phyloP scores from a whole-genome alignment of 2,888 invertebrate genomes.

The Melanargia galathea region DNA sequence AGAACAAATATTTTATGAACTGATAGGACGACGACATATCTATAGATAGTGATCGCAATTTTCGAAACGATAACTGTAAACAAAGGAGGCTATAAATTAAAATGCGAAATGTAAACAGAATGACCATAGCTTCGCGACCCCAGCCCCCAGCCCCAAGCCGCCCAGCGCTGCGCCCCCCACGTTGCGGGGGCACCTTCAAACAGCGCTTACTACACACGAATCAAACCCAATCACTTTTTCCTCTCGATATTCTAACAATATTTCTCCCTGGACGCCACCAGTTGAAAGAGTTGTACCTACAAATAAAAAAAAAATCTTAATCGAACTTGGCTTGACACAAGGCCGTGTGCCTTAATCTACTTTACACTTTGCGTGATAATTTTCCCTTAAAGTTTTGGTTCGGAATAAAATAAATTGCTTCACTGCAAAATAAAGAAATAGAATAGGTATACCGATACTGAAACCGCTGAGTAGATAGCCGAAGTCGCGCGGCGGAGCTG shows the following conservation, averaged over 20 bases:
- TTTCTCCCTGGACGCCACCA: neutral
- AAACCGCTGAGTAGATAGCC: too few species aligned
- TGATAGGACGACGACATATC: neutral
- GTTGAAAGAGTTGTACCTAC: too few species aligned
- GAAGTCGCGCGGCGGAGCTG: too few species aligned
- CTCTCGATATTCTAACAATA: neutral
- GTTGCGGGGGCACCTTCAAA: slow-evolving; percentile 10
- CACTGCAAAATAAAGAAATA: too few species aligned
- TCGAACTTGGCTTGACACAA: too few species aligned
- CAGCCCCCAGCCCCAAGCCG: neutral
- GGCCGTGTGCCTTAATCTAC: too few species aligned
- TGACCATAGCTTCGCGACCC: slow-evolving; percentile 11
- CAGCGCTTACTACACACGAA: slow-evolving; percentile 8
- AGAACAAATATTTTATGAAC: neutral
- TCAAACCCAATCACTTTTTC: slow-evolving; percentile 2
- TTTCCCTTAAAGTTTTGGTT: neutral
- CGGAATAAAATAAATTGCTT: too few species aligned
- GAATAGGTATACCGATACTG: too few species aligned
- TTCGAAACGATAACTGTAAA: slow-evolving; percentile 7
- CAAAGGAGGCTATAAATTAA: slow-evolving; percentile 13
- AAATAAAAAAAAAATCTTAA: too few species aligned
- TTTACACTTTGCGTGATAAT: neutral
- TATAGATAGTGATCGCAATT: neutral
- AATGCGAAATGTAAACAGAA: slow-evolving; percentile 14
- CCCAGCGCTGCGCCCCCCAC: neutral